Evolutionary conservation across 2,113 vertebrate species (phyloP).

Genomic region (Zosterops borbonicus): DNA sequence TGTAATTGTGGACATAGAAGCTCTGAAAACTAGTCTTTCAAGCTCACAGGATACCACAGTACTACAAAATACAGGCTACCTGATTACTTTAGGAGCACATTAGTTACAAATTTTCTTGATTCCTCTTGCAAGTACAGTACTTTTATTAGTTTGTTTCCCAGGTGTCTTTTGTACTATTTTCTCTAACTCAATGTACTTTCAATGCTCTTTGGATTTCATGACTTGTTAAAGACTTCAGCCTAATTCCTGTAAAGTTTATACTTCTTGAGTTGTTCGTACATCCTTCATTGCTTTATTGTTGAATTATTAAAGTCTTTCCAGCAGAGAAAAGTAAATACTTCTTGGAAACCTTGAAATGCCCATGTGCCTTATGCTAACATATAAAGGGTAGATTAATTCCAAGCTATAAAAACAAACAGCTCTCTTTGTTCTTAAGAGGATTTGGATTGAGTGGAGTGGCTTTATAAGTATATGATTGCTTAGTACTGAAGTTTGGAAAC

Average conservation of each 20-base stretch:
- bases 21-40: neutral
- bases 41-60: neutral
- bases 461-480: conserved; percentile 33
- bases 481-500: neutral
- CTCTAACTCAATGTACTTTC: neutral
- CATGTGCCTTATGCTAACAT: neutral
- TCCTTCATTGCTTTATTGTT: neutral
- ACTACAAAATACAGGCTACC: neutral
- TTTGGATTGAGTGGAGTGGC: conserved; percentile 36
- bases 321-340: neutral
- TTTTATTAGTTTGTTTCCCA: neutral
- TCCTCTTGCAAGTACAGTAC: neutral
- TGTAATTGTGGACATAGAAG: neutral
- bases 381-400: conserved; percentile 31
- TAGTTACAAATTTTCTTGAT: neutral
- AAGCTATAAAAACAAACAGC: conserved; percentile 34
- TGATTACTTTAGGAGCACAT: neutral
- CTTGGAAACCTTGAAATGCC: neutral
- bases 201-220: neutral
- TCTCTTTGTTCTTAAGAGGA: conserved; percentile 52
- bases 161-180: neutral
- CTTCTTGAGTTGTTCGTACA: neutral
- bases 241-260: neutral
- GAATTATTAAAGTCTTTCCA: neutral
- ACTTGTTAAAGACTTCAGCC: neutral